A percentile compares a stretch with the other conserved stretches of the same genome.
phyloP scores from a whole-genome alignment of 2,113 vertebrate genomes.

The Thryonomys swinderianus region DNA sequence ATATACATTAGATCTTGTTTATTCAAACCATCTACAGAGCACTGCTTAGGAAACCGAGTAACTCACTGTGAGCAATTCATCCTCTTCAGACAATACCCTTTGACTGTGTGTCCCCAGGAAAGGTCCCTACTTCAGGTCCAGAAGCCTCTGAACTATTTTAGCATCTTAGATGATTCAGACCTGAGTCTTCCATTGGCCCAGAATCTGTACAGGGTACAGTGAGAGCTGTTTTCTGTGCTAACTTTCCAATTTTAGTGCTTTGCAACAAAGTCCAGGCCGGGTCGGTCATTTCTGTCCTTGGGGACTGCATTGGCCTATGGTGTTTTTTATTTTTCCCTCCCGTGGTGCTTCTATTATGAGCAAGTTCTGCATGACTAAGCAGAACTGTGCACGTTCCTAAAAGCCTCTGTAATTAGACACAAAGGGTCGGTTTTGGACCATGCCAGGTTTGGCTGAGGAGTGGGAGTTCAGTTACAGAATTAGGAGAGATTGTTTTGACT shows the following conservation, averaged over 20 bases:
- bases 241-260: not conserved
- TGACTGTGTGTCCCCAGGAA: not conserved
- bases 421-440: not conserved
- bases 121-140: not conserved
- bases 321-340: not conserved
- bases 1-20: not conserved
- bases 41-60: not conserved
- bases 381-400: conserved; percentile 2
- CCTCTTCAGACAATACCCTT: not conserved
- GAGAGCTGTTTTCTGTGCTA: not conserved
- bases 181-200: not conserved
- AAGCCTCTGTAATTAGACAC: not conserved
- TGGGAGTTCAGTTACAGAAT: not conserved
- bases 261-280: not conserved
- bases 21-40: not conserved
- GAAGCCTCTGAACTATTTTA: not conserved
- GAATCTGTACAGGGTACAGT: not conserved
- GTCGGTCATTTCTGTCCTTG: not conserved
- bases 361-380: conserved; percentile 52
- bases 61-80: not conserved
- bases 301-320: not conserved
- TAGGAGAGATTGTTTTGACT: not conserved
- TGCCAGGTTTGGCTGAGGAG: not conserved
- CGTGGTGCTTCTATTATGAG: conserved; percentile 47
- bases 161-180: not conserved